These are phyloP conservation scores for Aspidiotus destructor DNA, from an alignment of 2,888 invertebrate genomes.

Conservation along the genomic window DNA sequence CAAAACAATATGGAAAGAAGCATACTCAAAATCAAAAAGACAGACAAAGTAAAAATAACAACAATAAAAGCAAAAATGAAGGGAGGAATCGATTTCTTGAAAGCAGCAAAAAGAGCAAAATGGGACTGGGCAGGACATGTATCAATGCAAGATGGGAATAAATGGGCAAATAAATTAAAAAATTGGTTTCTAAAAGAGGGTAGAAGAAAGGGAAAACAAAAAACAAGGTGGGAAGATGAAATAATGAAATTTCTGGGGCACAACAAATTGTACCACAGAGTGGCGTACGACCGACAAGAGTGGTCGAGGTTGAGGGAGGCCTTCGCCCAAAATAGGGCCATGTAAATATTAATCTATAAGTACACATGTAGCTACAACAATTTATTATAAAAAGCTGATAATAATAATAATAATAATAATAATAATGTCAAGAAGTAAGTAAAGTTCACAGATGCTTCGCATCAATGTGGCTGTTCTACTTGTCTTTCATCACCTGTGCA, in stretches of 20 bases:
- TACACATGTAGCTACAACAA: no score
- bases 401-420: no score
- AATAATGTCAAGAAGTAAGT: no score
- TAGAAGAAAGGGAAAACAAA: neutral
- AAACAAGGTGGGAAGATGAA: neutral
- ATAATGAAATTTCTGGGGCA: neutral
- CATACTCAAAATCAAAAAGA: neutral
- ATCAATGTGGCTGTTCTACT: no score
- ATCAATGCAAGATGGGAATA: neutral
- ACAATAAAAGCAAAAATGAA: neutral
- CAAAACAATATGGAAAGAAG: neutral
- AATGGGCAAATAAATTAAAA: neutral
- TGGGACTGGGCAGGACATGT: constrained; percentile 8
- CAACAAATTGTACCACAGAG: neutral
- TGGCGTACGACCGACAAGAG: neutral
- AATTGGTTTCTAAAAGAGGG: neutral
- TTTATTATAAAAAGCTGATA: no score
- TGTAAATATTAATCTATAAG: no score
- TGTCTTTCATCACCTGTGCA: no score
- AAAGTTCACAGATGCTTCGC: no score
- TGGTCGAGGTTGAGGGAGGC: neutral
- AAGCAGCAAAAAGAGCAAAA: constrained; percentile 6
- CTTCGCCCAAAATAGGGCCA: neutral
- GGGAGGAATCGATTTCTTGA: neutral
- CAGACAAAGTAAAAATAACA: neutral